phyloP scores from a whole-genome alignment of 1,140 invertebrate genomes.

The Whitmania pigra region DNA sequence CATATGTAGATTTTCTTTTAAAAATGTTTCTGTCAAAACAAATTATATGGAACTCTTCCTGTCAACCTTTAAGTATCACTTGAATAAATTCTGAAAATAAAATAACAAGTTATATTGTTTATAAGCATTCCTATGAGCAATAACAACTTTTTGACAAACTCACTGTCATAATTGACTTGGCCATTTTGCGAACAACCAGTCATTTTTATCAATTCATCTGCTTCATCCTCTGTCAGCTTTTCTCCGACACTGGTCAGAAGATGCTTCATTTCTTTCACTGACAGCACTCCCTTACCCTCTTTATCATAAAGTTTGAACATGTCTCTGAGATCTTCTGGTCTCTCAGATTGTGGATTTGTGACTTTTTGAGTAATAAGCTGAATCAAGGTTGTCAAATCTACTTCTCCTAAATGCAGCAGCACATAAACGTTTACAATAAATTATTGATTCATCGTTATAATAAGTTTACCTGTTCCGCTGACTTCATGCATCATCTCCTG shows the following conservation, averaged over 20 bases:
- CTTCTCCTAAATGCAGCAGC: slow-evolving; percentile 7
- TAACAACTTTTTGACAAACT: background rate
- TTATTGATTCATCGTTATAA: background rate
- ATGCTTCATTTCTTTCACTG: slow-evolving; percentile 21
- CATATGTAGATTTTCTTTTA: no score
- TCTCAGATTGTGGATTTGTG: slow-evolving; percentile 19
- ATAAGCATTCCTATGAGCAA: no score
- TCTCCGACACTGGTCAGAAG: slow-evolving; percentile 24
- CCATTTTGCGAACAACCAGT: slow-evolving; percentile 15
- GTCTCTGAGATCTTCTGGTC: slow-evolving; percentile 18
- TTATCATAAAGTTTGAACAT: slow-evolving; percentile 24
- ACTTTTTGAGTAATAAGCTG: slow-evolving; percentile 18
- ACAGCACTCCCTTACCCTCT: slow-evolving; percentile 11
- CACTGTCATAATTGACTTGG: slow-evolving; percentile 23
- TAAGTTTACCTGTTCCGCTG: slow-evolving; percentile 14
- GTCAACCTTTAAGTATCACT: no score
- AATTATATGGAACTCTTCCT: no score
- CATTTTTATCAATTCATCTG: slow-evolving; percentile 24
- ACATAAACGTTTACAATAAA: background rate
- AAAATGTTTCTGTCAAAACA: no score
- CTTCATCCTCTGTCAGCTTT: slow-evolving; percentile 23
- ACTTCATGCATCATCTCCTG: slow-evolving; percentile 19
- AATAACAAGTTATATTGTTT: no score
- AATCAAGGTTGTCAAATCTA: slow-evolving; percentile 21
- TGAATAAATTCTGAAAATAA: no score